Evolutionary conservation across 2,113 vertebrate genomes (phyloP).

Genomic region (Pachyramphus minor): DNA sequence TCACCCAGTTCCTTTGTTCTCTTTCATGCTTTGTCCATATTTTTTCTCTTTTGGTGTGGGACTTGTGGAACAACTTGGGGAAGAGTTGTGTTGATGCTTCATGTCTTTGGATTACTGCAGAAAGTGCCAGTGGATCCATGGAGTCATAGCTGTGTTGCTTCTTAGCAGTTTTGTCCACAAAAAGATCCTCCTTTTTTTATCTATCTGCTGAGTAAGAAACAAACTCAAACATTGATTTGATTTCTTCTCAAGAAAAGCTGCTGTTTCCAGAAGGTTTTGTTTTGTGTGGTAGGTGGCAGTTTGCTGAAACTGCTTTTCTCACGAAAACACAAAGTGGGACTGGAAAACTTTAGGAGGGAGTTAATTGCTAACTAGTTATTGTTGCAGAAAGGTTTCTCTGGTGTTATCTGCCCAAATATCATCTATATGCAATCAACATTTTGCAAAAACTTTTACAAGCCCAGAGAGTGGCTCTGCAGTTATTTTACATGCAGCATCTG

Average conservation of each 20-base stretch:
- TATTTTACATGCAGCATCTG: background rate
- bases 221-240: background rate
- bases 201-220: background rate
- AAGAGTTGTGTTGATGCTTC: background rate
- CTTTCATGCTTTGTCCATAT: rapidly evolving
- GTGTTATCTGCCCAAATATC: background rate
- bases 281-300: background rate
- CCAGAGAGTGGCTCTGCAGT: background rate
- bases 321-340: background rate
- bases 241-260: background rate
- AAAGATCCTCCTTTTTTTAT: background rate
- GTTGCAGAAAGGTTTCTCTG: background rate
- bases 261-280: background rate
- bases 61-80: background rate
- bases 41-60: background rate
- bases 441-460: background rate
- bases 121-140: background rate
- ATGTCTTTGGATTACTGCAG: background rate
- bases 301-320: background rate
- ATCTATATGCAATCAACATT: background rate
- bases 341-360: background rate
- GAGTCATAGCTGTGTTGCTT: background rate
- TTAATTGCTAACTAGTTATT: background rate
- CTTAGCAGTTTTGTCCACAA: background rate
- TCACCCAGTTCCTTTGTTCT: background rate